These are phyloP conservation scores for Chouioia cunea DNA, from an alignment of 2,888 invertebrate species.

Conservation along the genomic window DNA sequence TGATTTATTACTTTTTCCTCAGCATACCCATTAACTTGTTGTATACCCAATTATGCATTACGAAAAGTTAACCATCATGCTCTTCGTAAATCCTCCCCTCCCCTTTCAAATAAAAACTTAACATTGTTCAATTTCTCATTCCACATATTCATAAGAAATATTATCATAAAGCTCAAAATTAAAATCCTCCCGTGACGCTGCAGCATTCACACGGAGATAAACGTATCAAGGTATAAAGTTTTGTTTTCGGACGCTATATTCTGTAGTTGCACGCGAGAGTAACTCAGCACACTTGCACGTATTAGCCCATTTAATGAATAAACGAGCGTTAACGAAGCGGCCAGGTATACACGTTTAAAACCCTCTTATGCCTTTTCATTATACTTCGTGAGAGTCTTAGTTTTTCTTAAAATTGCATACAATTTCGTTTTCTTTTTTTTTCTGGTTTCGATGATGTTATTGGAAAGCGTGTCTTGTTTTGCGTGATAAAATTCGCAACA, in stretches of 20 bases:
- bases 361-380: conserved; percentile 41
- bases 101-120: not conserved
- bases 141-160: too few relatives aligned
- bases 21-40: too few relatives aligned
- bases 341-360: conserved; percentile 39
- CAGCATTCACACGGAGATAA: not conserved
- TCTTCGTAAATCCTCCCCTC: too few relatives aligned
- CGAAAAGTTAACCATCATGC: too few relatives aligned
- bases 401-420: too few relatives aligned
- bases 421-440: too few relatives aligned
- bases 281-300: conserved; percentile 20
- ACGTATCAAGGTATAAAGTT: conserved; percentile 5
- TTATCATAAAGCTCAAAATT: not conserved
- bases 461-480: too few relatives aligned
- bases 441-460: too few relatives aligned
- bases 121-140: not conserved
- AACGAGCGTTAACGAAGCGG: conserved; percentile 48
- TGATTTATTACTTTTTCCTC: too few relatives aligned
- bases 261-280: not conserved
- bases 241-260: not conserved
- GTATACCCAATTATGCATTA: too few relatives aligned
- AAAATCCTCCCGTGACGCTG: not conserved
- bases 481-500: too few relatives aligned
- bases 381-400: not conserved
- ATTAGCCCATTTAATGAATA: conserved; percentile 47